These are phyloP conservation scores for Drosophila cognata DNA, from an alignment of 2,888 invertebrate genomes.

Conservation along the genomic window DNA sequence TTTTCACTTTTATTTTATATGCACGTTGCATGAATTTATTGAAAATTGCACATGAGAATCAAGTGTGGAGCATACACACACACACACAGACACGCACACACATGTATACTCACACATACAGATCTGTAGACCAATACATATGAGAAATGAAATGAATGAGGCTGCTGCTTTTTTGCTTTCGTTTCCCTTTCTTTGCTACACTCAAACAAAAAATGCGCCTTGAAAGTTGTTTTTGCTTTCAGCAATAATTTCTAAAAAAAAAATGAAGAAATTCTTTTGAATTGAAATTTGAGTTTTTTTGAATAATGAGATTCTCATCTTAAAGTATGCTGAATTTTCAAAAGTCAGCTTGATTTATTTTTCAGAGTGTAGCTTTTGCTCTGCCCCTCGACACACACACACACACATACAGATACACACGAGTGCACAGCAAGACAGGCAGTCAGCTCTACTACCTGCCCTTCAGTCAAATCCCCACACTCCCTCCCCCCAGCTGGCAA, in stretches of 20 bases:
- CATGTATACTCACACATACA: not conserved
- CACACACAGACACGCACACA: not conserved
- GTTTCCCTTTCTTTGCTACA: conserved; percentile 6
- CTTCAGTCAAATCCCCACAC: not conserved
- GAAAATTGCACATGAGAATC: conserved; percentile 54
- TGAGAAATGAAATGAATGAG: conserved; percentile 24
- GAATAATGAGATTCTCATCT: not conserved
- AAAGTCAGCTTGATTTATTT: not conserved
- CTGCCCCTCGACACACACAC: conserved; percentile 7
- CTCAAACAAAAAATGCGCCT: not conserved
- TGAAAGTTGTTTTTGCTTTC: not conserved
- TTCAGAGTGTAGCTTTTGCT: not conserved
- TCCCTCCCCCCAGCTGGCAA: not conserved
- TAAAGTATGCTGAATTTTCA: not conserved
- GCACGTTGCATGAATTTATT: conserved; percentile 59
- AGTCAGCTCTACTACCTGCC: not conserved
- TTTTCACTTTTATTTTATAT: conserved; percentile 56
- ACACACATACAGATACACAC: not conserved
- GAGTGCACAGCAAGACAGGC: conserved; percentile 40
- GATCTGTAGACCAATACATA: not conserved
- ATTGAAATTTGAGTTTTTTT: not conserved
- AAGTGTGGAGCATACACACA: conserved; percentile 23
- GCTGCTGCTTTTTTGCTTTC: conserved; percentile 32
- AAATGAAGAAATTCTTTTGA: not conserved
- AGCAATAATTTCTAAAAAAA: not conserved